Percentiles rank a stretch among this genome's conserved stretches.
Evolutionary conservation across 2,888 invertebrate species (phyloP).

Genomic region (Embidobia sp.): DNA sequence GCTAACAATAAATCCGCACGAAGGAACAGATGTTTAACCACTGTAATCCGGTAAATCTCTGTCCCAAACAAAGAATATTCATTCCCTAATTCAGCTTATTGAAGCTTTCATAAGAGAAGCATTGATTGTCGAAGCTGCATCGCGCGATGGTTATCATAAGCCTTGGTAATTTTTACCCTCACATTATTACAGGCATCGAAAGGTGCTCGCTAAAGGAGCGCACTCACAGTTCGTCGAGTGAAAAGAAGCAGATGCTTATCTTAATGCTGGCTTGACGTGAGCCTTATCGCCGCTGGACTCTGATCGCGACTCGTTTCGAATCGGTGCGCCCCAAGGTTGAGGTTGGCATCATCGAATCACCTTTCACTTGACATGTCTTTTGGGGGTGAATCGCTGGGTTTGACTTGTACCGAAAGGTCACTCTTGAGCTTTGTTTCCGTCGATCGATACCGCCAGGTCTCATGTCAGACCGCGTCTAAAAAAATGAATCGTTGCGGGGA

Average conservation of each 20-base stretch:
- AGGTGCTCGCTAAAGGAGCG: conserved; percentile 28
- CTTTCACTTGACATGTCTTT: conserved; percentile 13
- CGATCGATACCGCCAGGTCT: not conserved
- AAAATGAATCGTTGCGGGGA: not conserved
- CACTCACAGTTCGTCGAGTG: conserved; percentile 51
- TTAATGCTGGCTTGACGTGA: conserved; percentile 76
- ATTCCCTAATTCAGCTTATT: no score
- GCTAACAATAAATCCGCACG: no score
- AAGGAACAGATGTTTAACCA: no score
- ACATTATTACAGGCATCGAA: conserved; percentile 51
- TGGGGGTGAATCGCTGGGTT: conserved; percentile 19
- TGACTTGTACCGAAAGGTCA: conserved; percentile 8
- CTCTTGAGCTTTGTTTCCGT: not conserved
- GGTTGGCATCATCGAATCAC: conserved; percentile 2
- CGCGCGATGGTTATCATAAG: no score
- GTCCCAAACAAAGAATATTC: no score
- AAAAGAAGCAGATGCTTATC: conserved; percentile 69
- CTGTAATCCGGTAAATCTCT: no score
- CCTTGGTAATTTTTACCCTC: conserved; percentile 42
- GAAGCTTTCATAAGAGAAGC: no score
- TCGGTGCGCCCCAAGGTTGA: conserved; percentile 61
- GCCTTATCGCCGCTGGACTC: conserved; percentile 69
- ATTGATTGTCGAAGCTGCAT: no score
- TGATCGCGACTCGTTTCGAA: conserved; percentile 47
- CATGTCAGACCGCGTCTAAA: no score